phyloP scores from a whole-genome alignment of 2,888 invertebrate species.

The Synergus laeviventris region DNA sequence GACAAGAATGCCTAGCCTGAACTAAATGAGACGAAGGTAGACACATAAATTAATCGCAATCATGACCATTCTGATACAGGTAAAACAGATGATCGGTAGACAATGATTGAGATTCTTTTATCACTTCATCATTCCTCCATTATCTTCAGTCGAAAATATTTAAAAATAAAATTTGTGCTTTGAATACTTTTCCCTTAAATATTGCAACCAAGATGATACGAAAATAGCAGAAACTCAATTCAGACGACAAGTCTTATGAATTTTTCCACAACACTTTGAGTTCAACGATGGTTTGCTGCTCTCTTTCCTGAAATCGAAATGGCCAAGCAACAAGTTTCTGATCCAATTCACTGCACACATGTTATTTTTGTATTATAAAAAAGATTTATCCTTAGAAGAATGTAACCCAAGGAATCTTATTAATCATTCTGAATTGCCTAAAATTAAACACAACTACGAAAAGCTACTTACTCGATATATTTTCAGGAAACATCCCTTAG shows the following conservation, averaged over 20 bases:
- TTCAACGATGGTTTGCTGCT: not conserved
- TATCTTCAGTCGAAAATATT: not conserved
- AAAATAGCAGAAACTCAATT: not conserved
- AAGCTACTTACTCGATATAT: not conserved
- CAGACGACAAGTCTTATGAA: not conserved
- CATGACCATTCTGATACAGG: not conserved
- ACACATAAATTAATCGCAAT: constrained; percentile 34
- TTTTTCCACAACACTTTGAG: constrained; percentile 29
- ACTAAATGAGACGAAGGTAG: constrained; percentile 24
- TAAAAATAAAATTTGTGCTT: not conserved
- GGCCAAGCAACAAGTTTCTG: constrained; percentile 30
- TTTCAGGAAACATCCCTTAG: constrained; percentile 8
- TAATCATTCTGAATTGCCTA: not conserved
- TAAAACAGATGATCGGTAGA: not conserved
- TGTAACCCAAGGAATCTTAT: no score
- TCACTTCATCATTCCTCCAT: not conserved
- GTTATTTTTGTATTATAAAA: not conserved
- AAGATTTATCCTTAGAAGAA: not conserved
- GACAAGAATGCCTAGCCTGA: not conserved
- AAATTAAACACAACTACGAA: not conserved
- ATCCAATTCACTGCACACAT: not conserved
- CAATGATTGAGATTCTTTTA: not conserved
- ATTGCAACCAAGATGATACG: not conserved
- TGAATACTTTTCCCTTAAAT: not conserved
- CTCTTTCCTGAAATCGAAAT: not conserved